Base-by-base conservation (phyloP, 1,140 invertebrate genomes). In the Helicoverpa zea region DNA sequence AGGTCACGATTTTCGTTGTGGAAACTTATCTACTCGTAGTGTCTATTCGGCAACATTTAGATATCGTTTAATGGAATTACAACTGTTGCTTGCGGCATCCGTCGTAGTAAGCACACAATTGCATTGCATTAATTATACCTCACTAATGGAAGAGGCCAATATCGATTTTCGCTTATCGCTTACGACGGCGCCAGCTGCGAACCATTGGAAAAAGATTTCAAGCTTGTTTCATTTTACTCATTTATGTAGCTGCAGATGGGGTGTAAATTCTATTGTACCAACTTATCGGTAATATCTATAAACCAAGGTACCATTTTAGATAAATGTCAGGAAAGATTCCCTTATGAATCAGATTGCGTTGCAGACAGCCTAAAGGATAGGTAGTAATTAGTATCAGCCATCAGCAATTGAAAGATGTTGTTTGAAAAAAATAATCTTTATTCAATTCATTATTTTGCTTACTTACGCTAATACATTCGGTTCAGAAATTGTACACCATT, bases 151-250 rank as follows among this genome's bases (percentile, higher is more conserved):
- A 82, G 81, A 86, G 87, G 81, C 79, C 74, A 66, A 80, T 86
- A 90, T 91, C 84, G 88, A 91, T 91, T 91, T 91, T 87, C 88
- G 86, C 90, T 89, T 91, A 91, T 87, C 87, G 86, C 85, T 88
- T 88, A 90, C 86, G 83, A 86, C 82, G 81, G 79, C 82, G 76
- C 86, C 88, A 86, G 86, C 88, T 91, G 90, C 78, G 84, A 79
- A 72, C 64, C 84, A 88, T 86, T 59, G 84, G 82, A 87, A 86
- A 90, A 86, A 85, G 83, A 86, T 85, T 89, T 88, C 59, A 61
- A 75, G 64, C 83, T 81, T 83, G 79, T 83, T 84, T 81, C 81
- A 81, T 66, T 86, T 82, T 79, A 78, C 66, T 81, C 35, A 66
- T 64, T 66, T 77, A 66, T 64, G 61, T 56, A 66, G 14, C 4